Conservation (phyloP, 1,140 invertebrate genomes). For the Bombus vancouverensis region DNA sequence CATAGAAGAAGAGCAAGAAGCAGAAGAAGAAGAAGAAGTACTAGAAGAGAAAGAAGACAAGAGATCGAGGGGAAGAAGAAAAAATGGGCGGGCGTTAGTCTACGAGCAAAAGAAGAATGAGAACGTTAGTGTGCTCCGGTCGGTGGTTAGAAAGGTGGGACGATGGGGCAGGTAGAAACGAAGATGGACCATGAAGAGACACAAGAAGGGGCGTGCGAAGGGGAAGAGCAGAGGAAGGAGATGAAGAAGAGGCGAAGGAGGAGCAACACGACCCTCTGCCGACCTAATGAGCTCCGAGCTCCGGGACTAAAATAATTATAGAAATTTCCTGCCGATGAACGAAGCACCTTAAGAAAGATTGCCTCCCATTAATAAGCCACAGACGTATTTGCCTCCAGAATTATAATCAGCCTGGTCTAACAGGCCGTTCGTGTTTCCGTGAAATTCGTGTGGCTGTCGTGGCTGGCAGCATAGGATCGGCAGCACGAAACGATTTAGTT, state of each 20-base stretch:
- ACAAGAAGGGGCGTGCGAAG: background rate
- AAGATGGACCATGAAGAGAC: background rate
- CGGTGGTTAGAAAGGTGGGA: conserved; percentile 58
- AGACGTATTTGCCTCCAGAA: conserved; percentile 68
- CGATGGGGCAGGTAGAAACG: conserved; percentile 57
- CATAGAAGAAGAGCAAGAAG: background rate
- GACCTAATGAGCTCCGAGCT: conserved; percentile 66
- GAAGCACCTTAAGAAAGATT: conserved; percentile 68
- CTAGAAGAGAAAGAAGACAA: conserved; percentile 11
- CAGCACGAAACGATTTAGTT: conserved; percentile 42
- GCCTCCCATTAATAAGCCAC: conserved; percentile 69
- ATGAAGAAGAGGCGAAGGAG: conserved; percentile 16
- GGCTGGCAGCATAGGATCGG: background rate
- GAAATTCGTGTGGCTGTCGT: conserved; percentile 53
- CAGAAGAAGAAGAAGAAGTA: conserved; percentile 36
- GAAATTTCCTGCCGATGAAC: conserved; percentile 71
- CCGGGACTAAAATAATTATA: conserved; percentile 70
- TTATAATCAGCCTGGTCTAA: conserved; percentile 61
- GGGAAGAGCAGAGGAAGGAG: background rate
- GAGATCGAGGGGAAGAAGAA: background rate
- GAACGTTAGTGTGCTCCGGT: conserved; percentile 20
- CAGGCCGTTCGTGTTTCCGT: conserved; percentile 57
- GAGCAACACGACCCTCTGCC: conserved; percentile 47
- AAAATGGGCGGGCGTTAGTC: conserved; percentile 28
- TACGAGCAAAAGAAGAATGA: conserved; percentile 23